A percentile compares a stretch with the other conserved stretches of the same genome.
These are phyloP conservation scores for Teleopsis dalmanni DNA, from an alignment of 1,140 invertebrate species.

Conservation along the genomic window DNA sequence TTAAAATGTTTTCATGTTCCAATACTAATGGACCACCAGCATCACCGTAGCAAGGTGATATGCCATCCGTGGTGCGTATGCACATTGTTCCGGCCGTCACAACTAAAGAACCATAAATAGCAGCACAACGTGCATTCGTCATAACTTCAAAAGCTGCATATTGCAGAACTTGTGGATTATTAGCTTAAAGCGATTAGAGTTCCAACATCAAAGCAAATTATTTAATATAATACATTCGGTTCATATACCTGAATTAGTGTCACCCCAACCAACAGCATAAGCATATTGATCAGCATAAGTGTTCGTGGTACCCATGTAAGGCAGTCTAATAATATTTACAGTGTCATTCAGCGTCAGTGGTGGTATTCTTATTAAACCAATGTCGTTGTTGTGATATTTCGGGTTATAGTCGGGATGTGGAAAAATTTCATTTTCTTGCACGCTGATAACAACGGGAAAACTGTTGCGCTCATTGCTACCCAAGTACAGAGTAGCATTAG, in stretches of 20 bases:
- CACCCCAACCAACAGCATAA: constrained; percentile 31
- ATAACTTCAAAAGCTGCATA: constrained; percentile 26
- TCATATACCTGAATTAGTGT: not conserved
- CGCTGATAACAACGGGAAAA: not conserved
- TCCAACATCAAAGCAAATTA: not conserved
- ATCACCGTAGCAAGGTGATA: constrained; percentile 44
- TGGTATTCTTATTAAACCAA: too few species aligned
- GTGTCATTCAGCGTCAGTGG: too few species aligned
- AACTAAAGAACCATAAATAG: not conserved
- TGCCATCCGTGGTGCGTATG: constrained; percentile 24
- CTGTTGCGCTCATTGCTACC: not conserved
- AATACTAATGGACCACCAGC: constrained; percentile 47
- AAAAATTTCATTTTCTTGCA: constrained; percentile 17
- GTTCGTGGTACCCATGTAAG: constrained; percentile 18
- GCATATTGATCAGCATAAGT: constrained; percentile 22
- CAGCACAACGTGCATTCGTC: not conserved
- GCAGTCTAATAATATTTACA: too few species aligned
- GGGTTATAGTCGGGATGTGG: constrained; percentile 42
- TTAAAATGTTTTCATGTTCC: constrained; percentile 27
- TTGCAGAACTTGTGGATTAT: constrained; percentile 23
- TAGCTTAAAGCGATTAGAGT: constrained; percentile 16
- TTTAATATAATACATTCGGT: not conserved
- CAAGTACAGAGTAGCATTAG: constrained; percentile 1
- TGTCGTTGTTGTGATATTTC: too few species aligned
- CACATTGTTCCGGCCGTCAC: constrained; percentile 25